Conservation (phyloP, 2,113 vertebrate species). For the Cyanoramphus novaezelandiae region DNA sequence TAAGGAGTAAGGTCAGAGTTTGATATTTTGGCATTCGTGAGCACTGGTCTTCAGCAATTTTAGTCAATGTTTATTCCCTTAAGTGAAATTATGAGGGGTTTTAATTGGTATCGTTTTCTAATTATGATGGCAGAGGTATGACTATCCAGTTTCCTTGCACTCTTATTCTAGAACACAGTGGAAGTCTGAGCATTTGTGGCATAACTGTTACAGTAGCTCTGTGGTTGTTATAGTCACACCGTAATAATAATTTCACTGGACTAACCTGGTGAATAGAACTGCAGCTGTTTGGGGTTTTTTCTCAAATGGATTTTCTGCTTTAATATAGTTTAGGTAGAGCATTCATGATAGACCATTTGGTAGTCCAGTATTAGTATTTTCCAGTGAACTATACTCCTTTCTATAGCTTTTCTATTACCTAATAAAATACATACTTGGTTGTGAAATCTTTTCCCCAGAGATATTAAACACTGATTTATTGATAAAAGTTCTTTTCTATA, state of each 20-base stretch:
- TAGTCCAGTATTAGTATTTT: neutral
- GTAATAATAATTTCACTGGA: neutral
- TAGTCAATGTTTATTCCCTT: neutral
- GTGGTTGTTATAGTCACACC: neutral
- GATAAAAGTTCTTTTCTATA: neutral
- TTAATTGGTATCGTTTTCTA: neutral
- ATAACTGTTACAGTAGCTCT: neutral
- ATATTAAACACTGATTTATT: neutral
- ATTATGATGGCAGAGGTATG: neutral
- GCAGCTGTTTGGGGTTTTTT: neutral
- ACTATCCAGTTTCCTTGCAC: neutral
- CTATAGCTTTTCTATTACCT: neutral
- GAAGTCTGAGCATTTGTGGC: neutral
- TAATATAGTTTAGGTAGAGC: neutral
- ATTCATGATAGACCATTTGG: neutral
- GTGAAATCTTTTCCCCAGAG: neutral
- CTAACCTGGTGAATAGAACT: neutral
- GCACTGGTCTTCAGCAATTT: neutral
- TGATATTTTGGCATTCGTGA: rapidly evolving
- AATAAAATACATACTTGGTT: neutral
- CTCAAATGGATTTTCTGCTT: neutral
- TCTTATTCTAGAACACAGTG: neutral
- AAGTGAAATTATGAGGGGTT: neutral
- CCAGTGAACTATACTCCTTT: neutral
- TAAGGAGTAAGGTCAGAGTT: neutral